Conservation (phyloP, 2,113 vertebrate species). For the Haemorhous mexicanus region DNA sequence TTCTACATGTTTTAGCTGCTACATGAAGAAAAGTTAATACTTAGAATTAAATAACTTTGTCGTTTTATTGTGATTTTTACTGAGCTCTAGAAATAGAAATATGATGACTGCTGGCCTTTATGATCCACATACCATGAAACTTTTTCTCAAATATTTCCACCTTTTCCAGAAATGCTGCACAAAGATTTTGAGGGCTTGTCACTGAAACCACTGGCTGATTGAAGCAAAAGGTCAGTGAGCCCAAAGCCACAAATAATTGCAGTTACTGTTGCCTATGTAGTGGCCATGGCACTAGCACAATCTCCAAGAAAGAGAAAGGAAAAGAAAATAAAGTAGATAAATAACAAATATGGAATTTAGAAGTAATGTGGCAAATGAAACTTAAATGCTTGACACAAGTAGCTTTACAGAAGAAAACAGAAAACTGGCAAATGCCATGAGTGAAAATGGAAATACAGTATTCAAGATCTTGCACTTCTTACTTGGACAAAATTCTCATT, state of each 20-base stretch:
- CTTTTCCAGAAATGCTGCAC: not conserved
- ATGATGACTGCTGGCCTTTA: not conserved
- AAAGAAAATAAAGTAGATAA: not conserved
- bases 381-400: not conserved
- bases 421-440: not conserved
- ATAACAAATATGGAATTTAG: not conserved
- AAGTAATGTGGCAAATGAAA: not conserved
- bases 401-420: not conserved
- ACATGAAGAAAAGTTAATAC: not conserved
- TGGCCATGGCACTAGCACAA: not conserved
- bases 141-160: not conserved
- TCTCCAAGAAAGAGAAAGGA: not conserved
- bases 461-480: not conserved
- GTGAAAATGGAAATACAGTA: not conserved
- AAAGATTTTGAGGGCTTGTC: not conserved
- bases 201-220: not conserved
- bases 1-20: not conserved
- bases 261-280: not conserved
- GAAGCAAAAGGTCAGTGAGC: not conserved
- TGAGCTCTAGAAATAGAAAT: not conserved
- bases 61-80: not conserved
- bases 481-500: not conserved
- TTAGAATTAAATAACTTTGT: not conserved
- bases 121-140: rapidly evolving
- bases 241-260: not conserved